Evolutionary conservation across 2,113 vertebrate species (phyloP).

Genomic region (Synodontis membranacea): DNA sequence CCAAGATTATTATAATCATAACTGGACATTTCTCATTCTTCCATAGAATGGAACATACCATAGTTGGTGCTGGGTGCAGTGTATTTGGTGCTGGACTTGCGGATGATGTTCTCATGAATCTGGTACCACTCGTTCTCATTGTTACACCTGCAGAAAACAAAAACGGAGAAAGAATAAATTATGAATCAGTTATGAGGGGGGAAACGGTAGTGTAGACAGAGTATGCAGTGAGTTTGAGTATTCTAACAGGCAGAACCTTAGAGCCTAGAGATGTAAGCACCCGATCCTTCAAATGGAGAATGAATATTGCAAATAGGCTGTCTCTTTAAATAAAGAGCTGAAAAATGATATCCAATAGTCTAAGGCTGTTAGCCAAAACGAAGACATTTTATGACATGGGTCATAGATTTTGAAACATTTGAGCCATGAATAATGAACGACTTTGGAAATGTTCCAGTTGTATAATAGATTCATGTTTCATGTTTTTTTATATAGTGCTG

Average conservation of each 20-base stretch:
- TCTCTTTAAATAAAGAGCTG: conserved; percentile 4
- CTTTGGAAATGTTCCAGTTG: background rate
- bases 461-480: background rate
- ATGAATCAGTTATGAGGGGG: background rate
- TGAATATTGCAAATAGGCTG: background rate
- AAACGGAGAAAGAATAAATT: background rate
- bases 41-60: conserved; percentile 70
- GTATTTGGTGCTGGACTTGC: conserved; percentile 98
- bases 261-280: background rate
- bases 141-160: conserved; percentile 81
- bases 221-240: background rate
- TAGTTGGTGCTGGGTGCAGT: conserved; percentile 95
- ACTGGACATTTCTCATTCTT: background rate
- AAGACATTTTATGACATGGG: no score
- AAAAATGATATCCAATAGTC: background rate
- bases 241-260: conserved; percentile 13
- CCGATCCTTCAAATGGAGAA: background rate
- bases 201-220: background rate
- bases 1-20: background rate
- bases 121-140: conserved; percentile 98
- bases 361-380: background rate
- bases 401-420: background rate
- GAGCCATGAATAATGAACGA: background rate
- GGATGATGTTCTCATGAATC: conserved; percentile 98
- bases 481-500: background rate